Percentiles rank a stretch among this genome's conserved stretches.
These are phyloP conservation scores for Styela plicata DNA, from an alignment of 23 tunicate species.

Conservation along the genomic window DNA sequence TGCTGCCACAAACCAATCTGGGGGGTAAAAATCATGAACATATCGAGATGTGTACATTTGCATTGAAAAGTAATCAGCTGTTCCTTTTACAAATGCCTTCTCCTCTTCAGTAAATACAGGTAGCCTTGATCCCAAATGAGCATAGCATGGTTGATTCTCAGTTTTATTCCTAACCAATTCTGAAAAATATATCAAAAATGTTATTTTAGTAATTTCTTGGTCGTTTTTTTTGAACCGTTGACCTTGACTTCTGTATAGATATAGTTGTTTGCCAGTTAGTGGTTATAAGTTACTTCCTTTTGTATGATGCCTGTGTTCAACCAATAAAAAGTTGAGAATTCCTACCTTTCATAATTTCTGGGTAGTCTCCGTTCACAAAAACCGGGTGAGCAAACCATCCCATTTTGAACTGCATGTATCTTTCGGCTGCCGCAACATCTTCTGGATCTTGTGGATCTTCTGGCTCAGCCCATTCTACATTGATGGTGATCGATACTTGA, in stretches of 20 bases:
- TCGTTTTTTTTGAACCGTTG: too few relatives aligned
- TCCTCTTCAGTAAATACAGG: constrained; percentile 91
- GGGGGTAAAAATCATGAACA: constrained; percentile 20
- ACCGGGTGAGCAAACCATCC: constrained; percentile 92
- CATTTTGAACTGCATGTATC: constrained; percentile 59
- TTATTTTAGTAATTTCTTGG: too few relatives aligned
- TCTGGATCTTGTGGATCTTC: constrained; percentile 52
- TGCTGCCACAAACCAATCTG: constrained; percentile 33
- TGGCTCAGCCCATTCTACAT: constrained; percentile 85
- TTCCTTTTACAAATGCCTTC: constrained; percentile 53
- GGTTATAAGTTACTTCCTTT: too few relatives aligned
- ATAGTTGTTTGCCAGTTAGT: too few relatives aligned
- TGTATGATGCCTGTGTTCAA: too few relatives aligned
- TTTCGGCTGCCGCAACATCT: constrained; percentile 82
- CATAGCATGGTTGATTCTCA: constrained; percentile 38
- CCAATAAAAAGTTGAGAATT: background rate
- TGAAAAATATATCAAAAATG: too few relatives aligned
- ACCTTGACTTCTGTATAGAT: too few relatives aligned
- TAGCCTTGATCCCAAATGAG: constrained; percentile 53
- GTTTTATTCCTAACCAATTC: constrained; percentile 69
- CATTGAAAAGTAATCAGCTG: constrained; percentile 88
- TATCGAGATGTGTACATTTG: constrained; percentile 77
- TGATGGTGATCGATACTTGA: constrained; percentile 73
- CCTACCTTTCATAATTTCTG: constrained; percentile 74
- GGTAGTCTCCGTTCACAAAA: constrained; percentile 94